Conservation (phyloP, 2,797 vertebrate genomes). For the Telmatherina bonti region DNA sequence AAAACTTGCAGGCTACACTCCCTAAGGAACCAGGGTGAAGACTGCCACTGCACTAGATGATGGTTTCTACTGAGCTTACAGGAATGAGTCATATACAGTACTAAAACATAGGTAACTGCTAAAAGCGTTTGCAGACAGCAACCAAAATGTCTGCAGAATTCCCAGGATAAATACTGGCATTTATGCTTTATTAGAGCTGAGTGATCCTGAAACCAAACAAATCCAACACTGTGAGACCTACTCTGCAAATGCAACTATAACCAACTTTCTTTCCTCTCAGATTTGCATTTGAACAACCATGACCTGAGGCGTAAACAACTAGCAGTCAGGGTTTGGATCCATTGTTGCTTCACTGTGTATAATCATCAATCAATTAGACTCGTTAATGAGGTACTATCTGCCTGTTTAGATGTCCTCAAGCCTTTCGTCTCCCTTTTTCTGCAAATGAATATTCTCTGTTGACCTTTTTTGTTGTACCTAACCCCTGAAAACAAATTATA, state of each 20-base stretch:
- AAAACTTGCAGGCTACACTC: slow-evolving; percentile 11
- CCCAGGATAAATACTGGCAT: slow-evolving; percentile 30
- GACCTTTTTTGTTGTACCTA: slow-evolving; percentile 65
- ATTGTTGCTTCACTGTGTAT: slow-evolving; percentile 42
- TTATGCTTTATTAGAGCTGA: slow-evolving; percentile 34
- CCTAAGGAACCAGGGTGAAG: not conserved
- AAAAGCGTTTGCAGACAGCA: slow-evolving; percentile 40
- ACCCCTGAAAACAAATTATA: slow-evolving; percentile 64
- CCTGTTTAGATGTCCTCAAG: slow-evolving; percentile 45
- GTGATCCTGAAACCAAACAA: slow-evolving; percentile 32
- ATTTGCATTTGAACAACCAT: slow-evolving; percentile 48
- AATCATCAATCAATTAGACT: slow-evolving; percentile 71
- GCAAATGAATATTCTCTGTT: slow-evolving; percentile 47
- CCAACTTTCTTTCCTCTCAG: slow-evolving; percentile 8
- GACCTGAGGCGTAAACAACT: slow-evolving; percentile 42
- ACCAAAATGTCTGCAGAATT: slow-evolving; percentile 15
- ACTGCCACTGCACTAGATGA: slow-evolving; percentile 4
- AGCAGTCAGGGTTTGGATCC: slow-evolving; percentile 44
- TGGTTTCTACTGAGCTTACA: slow-evolving; percentile 13
- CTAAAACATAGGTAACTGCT: slow-evolving; percentile 22
- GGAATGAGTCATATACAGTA: slow-evolving; percentile 1
- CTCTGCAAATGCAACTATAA: not conserved
- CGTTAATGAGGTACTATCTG: slow-evolving; percentile 65
- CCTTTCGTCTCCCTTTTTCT: slow-evolving; percentile 22
- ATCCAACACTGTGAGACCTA: not conserved